phyloP scores from a whole-genome alignment of 1,140 invertebrate species.

The Aphidius gifuensis region DNA sequence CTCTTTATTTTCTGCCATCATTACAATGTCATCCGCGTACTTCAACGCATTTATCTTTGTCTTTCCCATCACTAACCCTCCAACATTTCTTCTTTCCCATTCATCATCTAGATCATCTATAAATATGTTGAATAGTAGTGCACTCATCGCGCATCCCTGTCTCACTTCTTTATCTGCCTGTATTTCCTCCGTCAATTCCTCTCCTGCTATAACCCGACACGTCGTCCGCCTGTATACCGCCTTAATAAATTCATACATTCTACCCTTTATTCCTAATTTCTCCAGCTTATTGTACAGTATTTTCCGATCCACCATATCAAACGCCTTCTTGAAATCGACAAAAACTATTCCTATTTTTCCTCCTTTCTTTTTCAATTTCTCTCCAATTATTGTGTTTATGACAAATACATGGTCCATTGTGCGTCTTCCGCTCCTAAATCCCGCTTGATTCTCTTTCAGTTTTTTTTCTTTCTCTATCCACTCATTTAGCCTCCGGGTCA shows the following conservation, averaged over 20 bases:
- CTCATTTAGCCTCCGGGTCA: constrained; percentile 20
- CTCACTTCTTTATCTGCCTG: constrained; percentile 6
- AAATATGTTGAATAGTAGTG: constrained; percentile 14
- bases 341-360: constrained; percentile 9
- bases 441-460: constrained; percentile 16
- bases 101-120: constrained; percentile 15
- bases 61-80: constrained; percentile 14
- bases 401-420: constrained; percentile 20
- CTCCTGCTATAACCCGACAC: no score
- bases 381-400: constrained; percentile 10
- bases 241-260: no score
- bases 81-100: constrained; percentile 8
- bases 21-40: constrained; percentile 15
- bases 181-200: constrained; percentile 3
- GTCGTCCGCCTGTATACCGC: no score
- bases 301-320: not conserved
- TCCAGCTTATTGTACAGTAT: not conserved
- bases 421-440: constrained; percentile 14
- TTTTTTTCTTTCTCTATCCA: constrained; percentile 1
- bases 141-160: not conserved
- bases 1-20: not conserved
- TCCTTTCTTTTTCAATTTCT: constrained; percentile 3
- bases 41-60: constrained; percentile 7
- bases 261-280: no score
- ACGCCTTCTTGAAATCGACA: constrained; percentile 10